These are phyloP conservation scores for Palythoa grandis DNA, from an alignment of 92 coral and sea anemone species.

Conservation along the genomic window DNA sequence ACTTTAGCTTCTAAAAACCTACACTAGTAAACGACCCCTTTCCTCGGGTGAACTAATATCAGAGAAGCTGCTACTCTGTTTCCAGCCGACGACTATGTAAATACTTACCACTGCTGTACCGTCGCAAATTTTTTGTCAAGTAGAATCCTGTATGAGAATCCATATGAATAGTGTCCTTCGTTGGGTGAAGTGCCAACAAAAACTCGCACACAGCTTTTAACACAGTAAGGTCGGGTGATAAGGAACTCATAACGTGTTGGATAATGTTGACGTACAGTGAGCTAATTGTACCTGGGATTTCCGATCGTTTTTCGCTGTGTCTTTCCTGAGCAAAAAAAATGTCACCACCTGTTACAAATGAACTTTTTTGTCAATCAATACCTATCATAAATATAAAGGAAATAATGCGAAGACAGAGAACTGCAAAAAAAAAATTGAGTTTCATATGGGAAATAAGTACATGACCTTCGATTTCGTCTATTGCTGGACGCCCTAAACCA, in stretches of 20 bases:
- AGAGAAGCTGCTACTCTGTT: background rate
- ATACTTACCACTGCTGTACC: constrained; percentile 31
- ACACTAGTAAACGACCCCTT: no score
- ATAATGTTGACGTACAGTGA: constrained; percentile 90
- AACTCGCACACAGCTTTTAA: constrained; percentile 96
- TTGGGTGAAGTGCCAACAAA: constrained; percentile 90
- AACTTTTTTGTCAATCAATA: background rate
- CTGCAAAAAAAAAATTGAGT: no score
- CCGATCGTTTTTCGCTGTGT: constrained; percentile 75
- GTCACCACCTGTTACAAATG: background rate
- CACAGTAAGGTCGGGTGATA: constrained; percentile 83
- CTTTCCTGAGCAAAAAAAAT: constrained; percentile 68
- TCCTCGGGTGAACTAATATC: no score
- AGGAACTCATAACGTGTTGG: constrained; percentile 84
- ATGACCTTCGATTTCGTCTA: no score
- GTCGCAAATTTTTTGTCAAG: constrained; percentile 69
- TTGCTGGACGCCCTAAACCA: no score
- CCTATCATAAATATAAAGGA: no score
- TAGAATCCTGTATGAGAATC: constrained; percentile 87
- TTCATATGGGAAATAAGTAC: no score
- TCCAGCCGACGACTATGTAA: background rate
- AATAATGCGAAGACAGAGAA: no score
- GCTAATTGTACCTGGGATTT: constrained; percentile 78
- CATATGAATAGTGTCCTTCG: constrained; percentile 79
- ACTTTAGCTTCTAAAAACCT: background rate